phyloP scores from a whole-genome alignment of 2,797 vertebrate species.

The Rallus crepitans region DNA sequence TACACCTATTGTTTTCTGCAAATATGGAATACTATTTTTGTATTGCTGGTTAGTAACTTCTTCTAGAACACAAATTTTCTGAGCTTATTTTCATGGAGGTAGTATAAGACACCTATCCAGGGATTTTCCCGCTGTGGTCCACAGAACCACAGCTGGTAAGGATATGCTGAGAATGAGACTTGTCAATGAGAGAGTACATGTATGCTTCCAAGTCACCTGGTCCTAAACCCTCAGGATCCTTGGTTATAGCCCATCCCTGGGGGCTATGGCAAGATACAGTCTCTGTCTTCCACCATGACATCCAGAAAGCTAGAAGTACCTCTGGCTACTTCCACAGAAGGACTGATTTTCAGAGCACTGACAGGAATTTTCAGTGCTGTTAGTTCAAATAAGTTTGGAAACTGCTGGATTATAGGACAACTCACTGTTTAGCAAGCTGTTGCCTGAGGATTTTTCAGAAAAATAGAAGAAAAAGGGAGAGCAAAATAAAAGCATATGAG shows the following conservation, averaged over 20 bases:
- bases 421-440: neutral
- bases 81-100: neutral
- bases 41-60: neutral
- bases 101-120: neutral
- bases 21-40: neutral
- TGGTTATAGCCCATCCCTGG: neutral
- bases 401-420: neutral
- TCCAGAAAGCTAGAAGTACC: neutral
- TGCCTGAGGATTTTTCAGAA: conserved; percentile 23
- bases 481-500: neutral
- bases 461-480: neutral
- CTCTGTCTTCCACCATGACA: neutral
- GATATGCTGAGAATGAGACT: neutral
- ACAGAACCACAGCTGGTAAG: neutral
- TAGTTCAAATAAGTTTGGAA: neutral
- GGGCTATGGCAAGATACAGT: neutral
- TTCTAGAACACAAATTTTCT: neutral
- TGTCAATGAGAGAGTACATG: neutral
- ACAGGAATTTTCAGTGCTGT: neutral
- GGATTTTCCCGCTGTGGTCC: neutral
- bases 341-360: neutral
- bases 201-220: neutral
- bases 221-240: neutral
- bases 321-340: neutral
- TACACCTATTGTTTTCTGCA: neutral